phyloP scores from a whole-genome alignment of 2,797 vertebrate species.

The Agapornis canus region DNA sequence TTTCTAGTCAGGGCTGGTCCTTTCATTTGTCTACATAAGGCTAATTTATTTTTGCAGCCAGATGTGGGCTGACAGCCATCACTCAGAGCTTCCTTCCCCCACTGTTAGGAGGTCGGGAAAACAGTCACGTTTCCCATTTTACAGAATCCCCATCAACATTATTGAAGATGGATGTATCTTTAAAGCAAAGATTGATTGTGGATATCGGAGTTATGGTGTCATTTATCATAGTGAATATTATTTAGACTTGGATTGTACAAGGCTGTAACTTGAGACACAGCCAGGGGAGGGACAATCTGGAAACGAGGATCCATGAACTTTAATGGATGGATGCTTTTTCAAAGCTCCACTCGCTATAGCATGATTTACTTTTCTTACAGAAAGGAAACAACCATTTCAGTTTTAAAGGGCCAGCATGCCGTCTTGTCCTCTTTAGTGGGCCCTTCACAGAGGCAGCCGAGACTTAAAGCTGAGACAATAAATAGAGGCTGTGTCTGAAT shows the following conservation, averaged over 20 bases:
- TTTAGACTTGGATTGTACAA: constrained; percentile 96
- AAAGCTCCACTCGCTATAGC: constrained; percentile 81
- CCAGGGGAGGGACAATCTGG: constrained; percentile 86
- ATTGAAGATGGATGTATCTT: constrained; percentile 99
- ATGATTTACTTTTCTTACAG: constrained; percentile 81
- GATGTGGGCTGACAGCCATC: constrained; percentile 99
- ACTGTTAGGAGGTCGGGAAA: constrained; percentile 85
- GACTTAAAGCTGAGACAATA: constrained; percentile 47
- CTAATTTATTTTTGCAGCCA: constrained; percentile 99
- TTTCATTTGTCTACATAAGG: constrained; percentile 99
- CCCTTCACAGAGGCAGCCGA: neutral
- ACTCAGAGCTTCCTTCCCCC: constrained; percentile 86
- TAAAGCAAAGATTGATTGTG: constrained; percentile 99
- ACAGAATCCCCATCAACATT: constrained; percentile 95
- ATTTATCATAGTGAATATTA: constrained; percentile 98
- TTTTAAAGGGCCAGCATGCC: constrained; percentile 78
- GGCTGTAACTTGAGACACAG: constrained; percentile 91
- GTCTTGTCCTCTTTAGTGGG: constrained; percentile 38
- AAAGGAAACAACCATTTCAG: constrained; percentile 74
- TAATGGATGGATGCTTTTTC: constrained; percentile 87
- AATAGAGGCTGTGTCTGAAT: constrained; percentile 16
- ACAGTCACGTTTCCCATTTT: constrained; percentile 87
- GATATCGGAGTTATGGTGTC: constrained; percentile 97
- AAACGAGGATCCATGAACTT: constrained; percentile 86
- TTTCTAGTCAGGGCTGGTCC: constrained; percentile 82